These are phyloP conservation scores for Myxocyprinus asiaticus DNA, from an alignment of 2,113 vertebrate genomes.

Conservation along the genomic window DNA sequence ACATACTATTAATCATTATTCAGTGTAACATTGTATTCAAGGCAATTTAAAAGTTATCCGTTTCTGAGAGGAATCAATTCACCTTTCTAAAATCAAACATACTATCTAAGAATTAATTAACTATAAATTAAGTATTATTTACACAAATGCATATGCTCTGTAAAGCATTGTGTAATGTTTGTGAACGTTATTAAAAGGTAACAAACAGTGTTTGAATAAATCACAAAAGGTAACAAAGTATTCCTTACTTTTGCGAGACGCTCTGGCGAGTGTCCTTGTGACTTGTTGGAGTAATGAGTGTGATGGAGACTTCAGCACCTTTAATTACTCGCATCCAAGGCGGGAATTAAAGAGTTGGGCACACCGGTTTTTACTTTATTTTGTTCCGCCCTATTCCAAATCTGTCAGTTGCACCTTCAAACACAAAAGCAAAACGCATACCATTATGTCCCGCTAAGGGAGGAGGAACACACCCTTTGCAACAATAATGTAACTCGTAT, in stretches of 20 bases:
- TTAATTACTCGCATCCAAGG: background rate
- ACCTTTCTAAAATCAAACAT: too few species aligned
- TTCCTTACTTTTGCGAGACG: background rate
- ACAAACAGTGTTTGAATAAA: too few species aligned
- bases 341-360: background rate
- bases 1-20: too few species aligned
- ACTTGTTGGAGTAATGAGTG: background rate
- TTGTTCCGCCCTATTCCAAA: background rate
- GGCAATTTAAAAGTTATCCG: too few species aligned
- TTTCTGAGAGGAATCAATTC: too few species aligned
- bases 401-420: background rate
- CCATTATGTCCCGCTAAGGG: background rate
- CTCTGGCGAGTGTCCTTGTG: background rate
- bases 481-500: background rate
- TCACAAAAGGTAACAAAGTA: too few species aligned
- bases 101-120: too few species aligned
- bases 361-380: background rate
- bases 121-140: too few species aligned
- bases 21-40: too few species aligned
- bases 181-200: too few species aligned
- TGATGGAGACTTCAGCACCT: background rate
- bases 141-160: too few species aligned
- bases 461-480: background rate
- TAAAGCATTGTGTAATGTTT: too few species aligned
- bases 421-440: background rate